A percentile compares a stretch with the other conserved stretches of the same genome.
These are phyloP conservation scores for Acanthis flammea DNA, from an alignment of 2,797 vertebrate genomes.

Conservation along the genomic window DNA sequence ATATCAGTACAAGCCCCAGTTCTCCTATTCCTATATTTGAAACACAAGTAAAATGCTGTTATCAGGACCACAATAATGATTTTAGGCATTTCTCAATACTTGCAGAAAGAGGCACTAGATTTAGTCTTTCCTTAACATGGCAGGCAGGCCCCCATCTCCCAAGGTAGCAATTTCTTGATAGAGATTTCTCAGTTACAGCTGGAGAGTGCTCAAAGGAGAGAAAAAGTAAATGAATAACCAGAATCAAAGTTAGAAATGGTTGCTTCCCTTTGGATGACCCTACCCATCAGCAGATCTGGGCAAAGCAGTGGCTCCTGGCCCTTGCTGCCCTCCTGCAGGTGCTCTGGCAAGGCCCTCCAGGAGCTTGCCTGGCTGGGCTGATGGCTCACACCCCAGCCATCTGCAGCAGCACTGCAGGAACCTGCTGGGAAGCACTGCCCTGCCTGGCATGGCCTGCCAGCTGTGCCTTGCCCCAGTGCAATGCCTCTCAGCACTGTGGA, in stretches of 20 bases:
- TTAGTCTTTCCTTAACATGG: not conserved
- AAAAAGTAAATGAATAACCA: not conserved
- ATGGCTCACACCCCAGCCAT: not conserved
- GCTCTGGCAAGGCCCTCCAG: not conserved
- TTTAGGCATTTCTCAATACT: not conserved
- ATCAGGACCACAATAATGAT: not conserved
- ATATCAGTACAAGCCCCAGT: not conserved
- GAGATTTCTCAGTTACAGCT: not conserved
- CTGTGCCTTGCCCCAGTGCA: not conserved
- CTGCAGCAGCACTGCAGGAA: not conserved
- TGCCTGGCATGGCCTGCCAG: not conserved
- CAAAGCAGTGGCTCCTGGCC: fast-evolving
- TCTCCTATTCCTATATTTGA: not conserved
- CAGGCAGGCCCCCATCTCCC: fast-evolving
- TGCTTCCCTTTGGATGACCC: not conserved
- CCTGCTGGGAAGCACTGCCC: not conserved
- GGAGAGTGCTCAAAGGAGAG: not conserved
- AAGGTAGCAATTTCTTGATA: not conserved
- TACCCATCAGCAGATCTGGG: not conserved
- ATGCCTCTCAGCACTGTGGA: not conserved
- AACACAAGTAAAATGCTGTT: not conserved
- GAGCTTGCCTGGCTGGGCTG: not conserved
- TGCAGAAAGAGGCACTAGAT: not conserved
- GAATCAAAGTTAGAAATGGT: not conserved
- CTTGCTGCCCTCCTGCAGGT: not conserved